phyloP scores from a whole-genome alignment of 2,888 invertebrate genomes.

The Branchinecta sandiegonensis region DNA sequence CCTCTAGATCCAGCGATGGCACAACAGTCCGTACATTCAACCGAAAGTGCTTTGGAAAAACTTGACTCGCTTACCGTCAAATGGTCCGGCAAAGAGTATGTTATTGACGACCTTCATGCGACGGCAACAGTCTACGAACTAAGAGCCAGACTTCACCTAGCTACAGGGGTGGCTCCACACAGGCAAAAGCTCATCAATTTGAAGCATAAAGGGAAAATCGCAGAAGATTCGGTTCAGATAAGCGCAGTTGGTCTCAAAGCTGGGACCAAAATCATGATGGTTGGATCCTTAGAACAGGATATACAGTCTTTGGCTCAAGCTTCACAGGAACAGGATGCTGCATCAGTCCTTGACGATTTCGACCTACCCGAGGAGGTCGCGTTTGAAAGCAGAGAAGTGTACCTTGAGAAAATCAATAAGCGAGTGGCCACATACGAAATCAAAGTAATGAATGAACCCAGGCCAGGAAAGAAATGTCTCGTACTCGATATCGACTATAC shows the following conservation, averaged over 20 bases:
- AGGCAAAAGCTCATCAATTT: constrained; percentile 85
- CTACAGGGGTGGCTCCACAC: constrained; percentile 80
- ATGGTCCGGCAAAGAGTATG: constrained; percentile 85
- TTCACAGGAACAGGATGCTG: constrained; percentile 51
- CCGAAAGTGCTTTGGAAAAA: not conserved
- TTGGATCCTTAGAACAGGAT: constrained; percentile 85
- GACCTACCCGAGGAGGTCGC: constrained; percentile 73
- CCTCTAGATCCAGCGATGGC: too few relatives aligned
- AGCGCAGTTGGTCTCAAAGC: constrained; percentile 62
- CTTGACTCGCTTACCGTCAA: constrained; percentile 50
- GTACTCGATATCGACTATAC: constrained; percentile 95
- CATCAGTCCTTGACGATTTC: constrained; percentile 78
- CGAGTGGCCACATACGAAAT: constrained; percentile 38
- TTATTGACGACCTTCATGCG: constrained; percentile 54
- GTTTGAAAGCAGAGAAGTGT: constrained; percentile 47
- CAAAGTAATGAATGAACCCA: constrained; percentile 55
- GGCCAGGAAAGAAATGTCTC: constrained; percentile 71
- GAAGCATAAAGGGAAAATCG: constrained; percentile 76
- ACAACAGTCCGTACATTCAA: too few relatives aligned
- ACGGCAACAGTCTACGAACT: constrained; percentile 66
- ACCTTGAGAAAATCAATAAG: constrained; percentile 37
- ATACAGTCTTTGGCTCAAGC: constrained; percentile 66
- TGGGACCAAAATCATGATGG: constrained; percentile 88
- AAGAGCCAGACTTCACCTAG: constrained; percentile 67
- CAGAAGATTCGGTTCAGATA: constrained; percentile 62